Percentiles rank a stretch among this genome's conserved stretches.
Conservation (phyloP, 1,140 invertebrate species). For the Samia ricini region DNA sequence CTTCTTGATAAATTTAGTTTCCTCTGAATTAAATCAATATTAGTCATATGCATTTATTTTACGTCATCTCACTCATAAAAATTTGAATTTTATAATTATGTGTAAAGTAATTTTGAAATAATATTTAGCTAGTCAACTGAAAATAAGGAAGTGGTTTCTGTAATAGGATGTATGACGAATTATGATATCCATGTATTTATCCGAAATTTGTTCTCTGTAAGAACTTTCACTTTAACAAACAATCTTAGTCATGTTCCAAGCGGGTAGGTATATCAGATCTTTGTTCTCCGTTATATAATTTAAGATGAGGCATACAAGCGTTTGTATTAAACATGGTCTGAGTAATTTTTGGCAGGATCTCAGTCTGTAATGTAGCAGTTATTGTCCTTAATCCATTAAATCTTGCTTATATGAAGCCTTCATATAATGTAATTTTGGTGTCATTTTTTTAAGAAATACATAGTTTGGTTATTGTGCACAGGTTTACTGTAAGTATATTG, state of each 20-base stretch:
- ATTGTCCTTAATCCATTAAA: no score
- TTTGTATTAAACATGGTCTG: neutral
- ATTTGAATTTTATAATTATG: neutral
- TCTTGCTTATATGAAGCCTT: no score
- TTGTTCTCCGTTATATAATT: neutral
- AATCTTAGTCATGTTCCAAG: neutral
- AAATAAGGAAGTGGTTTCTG: neutral
- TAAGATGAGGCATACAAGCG: neutral
- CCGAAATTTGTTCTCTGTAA: slow-evolving; percentile 4
- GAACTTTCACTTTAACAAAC: neutral
- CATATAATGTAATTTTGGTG: no score
- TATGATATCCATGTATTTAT: slow-evolving; percentile 3
- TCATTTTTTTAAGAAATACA: no score
- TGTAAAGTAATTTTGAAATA: neutral
- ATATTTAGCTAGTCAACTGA: neutral
- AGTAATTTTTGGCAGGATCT: no score
- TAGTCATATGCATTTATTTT: no score
- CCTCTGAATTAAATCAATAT: no score
- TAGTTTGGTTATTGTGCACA: no score
- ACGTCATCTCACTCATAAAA: no score
- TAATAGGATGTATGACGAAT: neutral
- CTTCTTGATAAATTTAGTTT: no score
- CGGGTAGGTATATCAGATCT: neutral
- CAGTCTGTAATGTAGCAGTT: no score
- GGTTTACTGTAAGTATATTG: no score